Evolutionary conservation across 2,797 vertebrate species (phyloP).

Genomic region (Kryptopterus vitreolus): DNA sequence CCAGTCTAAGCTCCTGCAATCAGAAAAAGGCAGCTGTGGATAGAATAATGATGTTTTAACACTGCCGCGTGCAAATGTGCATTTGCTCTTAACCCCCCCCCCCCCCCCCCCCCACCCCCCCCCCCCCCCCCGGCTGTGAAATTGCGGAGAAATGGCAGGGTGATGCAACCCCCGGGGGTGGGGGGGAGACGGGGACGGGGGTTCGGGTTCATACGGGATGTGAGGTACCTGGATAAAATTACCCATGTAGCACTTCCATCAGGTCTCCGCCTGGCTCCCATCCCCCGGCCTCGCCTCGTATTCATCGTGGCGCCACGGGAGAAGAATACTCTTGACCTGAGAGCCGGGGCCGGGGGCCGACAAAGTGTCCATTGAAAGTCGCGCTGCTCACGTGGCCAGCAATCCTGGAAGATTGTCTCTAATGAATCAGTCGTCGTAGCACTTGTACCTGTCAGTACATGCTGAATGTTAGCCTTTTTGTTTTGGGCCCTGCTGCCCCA

Average conservation of each 20-base stretch:
- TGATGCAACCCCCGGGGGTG: slow-evolving; percentile 18
- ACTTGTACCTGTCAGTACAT: slow-evolving; percentile 66
- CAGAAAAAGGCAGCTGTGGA: slow-evolving; percentile 38
- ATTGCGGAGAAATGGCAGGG: neutral
- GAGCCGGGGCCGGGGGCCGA: slow-evolving; percentile 41
- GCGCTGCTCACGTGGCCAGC: slow-evolving; percentile 34
- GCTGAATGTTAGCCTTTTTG: slow-evolving; percentile 52
- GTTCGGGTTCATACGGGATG: too few species aligned
- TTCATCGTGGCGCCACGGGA: slow-evolving; percentile 48
- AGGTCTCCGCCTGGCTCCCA: slow-evolving; percentile 19
- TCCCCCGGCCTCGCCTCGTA: slow-evolving; percentile 20
- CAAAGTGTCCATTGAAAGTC: slow-evolving; percentile 63
- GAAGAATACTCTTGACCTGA: slow-evolving; percentile 53
- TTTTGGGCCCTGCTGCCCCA: slow-evolving; percentile 34
- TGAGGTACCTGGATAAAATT: slow-evolving; percentile 48
- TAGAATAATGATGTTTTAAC: slow-evolving; percentile 23
- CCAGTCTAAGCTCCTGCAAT: slow-evolving; percentile 24
- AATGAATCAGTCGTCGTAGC: slow-evolving; percentile 65
- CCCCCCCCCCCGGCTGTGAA: too few species aligned
- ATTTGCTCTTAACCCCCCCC: slow-evolving; percentile 31
- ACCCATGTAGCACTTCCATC: slow-evolving; percentile 43
- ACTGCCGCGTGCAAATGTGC: slow-evolving; percentile 28
- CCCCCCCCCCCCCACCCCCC: too few species aligned
- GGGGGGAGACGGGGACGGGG: too few species aligned
- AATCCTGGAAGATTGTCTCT: slow-evolving; percentile 58